A percentile compares a stretch with the other conserved stretches of the same genome.
phyloP scores from a whole-genome alignment of 2,888 invertebrate genomes.

The Cephus spinipes region DNA sequence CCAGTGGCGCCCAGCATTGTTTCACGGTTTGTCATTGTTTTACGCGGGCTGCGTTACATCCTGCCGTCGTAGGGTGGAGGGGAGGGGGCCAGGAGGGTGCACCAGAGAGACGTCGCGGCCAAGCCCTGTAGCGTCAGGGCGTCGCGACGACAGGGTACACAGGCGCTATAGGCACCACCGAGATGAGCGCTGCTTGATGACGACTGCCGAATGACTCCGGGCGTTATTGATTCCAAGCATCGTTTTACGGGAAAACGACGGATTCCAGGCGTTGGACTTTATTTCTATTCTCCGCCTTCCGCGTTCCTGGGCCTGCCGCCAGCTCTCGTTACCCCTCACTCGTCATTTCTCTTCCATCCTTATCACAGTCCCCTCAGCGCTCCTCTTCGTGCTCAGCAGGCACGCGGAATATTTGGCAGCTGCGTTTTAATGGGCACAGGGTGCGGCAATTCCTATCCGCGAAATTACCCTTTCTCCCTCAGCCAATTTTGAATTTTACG shows the following conservation, averaged over 20 bases:
- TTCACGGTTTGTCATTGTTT: conserved; percentile 66
- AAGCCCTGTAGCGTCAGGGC: too few species aligned
- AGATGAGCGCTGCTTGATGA: conserved; percentile 48
- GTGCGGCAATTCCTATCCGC: too few species aligned
- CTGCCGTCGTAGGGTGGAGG: conserved; percentile 39
- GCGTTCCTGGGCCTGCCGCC: conserved; percentile 8
- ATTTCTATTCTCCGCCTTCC: conserved; percentile 19
- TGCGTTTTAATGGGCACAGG: too few species aligned
- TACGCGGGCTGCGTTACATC: conserved; percentile 49
- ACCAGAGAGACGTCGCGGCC: conserved; percentile 22
- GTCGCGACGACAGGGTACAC: too few species aligned
- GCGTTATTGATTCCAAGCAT: conserved; percentile 60
- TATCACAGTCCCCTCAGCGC: too few species aligned
- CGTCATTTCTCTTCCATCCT: conserved; percentile 28
- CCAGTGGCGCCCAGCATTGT: conserved; percentile 66
- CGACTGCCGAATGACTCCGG: conserved; percentile 64
- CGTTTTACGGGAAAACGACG: conserved; percentile 42
- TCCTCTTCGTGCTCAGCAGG: too few species aligned
- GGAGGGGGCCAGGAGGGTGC: conserved; percentile 15
- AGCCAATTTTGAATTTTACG: conserved; percentile 8
- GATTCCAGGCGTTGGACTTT: conserved; percentile 9
- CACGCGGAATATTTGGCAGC: too few species aligned
- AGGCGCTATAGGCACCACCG: conserved; percentile 1
- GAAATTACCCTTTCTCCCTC: background rate
- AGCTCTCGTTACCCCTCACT: conserved; percentile 26